Evolutionary conservation across 2,888 invertebrate species (phyloP), one percentile per base, ranked within the genome.

Genomic region (Leptinotarsa juncta): DNA sequence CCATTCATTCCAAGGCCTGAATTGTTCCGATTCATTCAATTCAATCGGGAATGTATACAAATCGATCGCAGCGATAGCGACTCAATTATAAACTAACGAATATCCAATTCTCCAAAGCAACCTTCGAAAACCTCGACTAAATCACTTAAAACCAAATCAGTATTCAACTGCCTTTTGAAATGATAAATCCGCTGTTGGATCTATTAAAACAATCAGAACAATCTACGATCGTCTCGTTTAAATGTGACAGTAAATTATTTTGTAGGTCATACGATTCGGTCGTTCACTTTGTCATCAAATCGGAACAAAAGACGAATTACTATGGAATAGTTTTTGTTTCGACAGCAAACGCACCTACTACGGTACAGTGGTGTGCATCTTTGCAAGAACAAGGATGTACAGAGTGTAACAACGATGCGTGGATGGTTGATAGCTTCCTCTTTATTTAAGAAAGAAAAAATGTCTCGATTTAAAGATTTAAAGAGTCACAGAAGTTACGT

Each of bases 221-320:
- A 55, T 55, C 16, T 70, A 67, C n/a, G 67, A 67, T 60, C 72
- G 48, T 71, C 55, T 71, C 18, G 20, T 32, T 67, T 42, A 62
- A 32, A 68, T 49, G 68, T 5, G 67, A 60, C 72, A 67, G 67
- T 50, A 62, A 26, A 70, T 74, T 55, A 67, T 70, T 77, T 80
- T 75, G 73, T 80, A 74, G 80, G 80, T 79, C 80, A 79, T 23
- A 73, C 72, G 80, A 78, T 80, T 76, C 80, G 80, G 80, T 80
- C 77, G 80, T 78, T 80, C 77, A 78, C 80, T 72, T 74, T 77
- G 70, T 76, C 78, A 72, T 70, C 76, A 62, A 73, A 72, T 72
- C 57, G 57, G 60, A 69, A 69, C 69, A 69, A 60, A 74, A 72
- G 75, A 77, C 73, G 60, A 75, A 75, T 75, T 75, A 72, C 70